Conservation (phyloP, 2,797 vertebrate genomes). For the Peromyscus nudipes region DNA sequence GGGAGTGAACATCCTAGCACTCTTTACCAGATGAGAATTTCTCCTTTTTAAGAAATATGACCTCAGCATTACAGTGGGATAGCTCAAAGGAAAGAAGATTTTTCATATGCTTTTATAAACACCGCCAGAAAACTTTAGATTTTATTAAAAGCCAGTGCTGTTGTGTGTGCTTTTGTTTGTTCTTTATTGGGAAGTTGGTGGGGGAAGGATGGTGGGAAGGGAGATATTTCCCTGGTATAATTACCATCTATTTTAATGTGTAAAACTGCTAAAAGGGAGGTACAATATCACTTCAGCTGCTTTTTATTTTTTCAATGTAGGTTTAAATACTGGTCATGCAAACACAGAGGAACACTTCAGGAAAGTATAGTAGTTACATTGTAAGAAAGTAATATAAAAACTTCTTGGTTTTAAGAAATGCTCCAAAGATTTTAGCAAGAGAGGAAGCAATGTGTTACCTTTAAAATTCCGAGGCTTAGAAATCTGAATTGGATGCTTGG, state of each 20-base stretch:
- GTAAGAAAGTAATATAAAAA: neutral
- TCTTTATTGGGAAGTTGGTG: conserved; percentile 41
- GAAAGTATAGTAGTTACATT: neutral
- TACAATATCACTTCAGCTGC: neutral
- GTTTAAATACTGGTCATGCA: conserved; percentile 42
- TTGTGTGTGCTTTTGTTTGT: neutral
- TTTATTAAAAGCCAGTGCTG: neutral
- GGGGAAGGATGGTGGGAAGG: conserved; percentile 41
- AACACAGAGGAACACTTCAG: conserved; percentile 6
- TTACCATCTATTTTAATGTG: conserved; percentile 52
- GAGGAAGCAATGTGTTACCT: conserved; percentile 87
- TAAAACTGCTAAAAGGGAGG: conserved; percentile 46
- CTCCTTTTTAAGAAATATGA: neutral
- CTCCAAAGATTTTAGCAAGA: neutral
- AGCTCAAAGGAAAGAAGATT: neutral
- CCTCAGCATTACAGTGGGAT: neutral
- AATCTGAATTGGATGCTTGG: conserved; percentile 93
- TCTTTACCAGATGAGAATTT: neutral
- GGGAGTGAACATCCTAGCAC: neutral
- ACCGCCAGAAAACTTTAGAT: neutral
- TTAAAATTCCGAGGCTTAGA: conserved; percentile 88
- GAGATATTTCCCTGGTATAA: conserved; percentile 8
- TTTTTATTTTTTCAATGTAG: neutral
- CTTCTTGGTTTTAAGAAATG: neutral
- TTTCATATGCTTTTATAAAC: neutral